Conservation (phyloP, 2,888 invertebrate species). For the Philhelius pedissequus region DNA sequence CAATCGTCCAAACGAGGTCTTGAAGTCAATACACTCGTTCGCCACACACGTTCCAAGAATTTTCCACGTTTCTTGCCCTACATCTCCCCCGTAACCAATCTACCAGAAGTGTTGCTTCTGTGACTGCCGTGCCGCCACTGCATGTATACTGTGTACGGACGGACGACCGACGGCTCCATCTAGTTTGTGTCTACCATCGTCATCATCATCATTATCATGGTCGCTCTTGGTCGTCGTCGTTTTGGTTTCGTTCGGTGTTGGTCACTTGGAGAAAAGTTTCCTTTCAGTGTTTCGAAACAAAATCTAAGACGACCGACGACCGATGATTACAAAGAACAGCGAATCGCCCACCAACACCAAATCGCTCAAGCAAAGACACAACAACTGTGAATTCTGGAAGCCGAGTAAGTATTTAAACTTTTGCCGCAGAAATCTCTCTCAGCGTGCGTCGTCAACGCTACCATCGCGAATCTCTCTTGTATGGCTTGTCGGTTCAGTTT, state of each 20-base stretch:
- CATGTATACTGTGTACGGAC: slow-evolving; percentile 12
- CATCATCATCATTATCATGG: slow-evolving; percentile 48
- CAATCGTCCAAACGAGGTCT: slow-evolving; percentile 68
- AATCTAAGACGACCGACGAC: slow-evolving; percentile 25
- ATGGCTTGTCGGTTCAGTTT: too few relatives aligned
- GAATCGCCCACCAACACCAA: slow-evolving; percentile 62
- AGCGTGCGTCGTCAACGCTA: slow-evolving; percentile 39
- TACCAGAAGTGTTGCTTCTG: slow-evolving; percentile 37
- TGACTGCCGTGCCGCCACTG: slow-evolving; percentile 38
- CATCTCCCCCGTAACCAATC: slow-evolving; percentile 57
- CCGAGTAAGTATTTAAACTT: slow-evolving; percentile 41
- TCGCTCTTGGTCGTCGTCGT: background rate
- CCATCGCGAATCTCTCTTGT: slow-evolving; percentile 36
- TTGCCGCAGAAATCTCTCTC: slow-evolving; percentile 34
- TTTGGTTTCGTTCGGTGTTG: slow-evolving; percentile 14
- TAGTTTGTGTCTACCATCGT: slow-evolving; percentile 54
- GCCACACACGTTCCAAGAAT: slow-evolving; percentile 70
- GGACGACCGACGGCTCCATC: slow-evolving; percentile 15
- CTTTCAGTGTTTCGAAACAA: slow-evolving; percentile 19
- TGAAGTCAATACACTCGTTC: slow-evolving; percentile 70
- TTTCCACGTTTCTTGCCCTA: slow-evolving; percentile 69
- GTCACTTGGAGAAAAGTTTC: slow-evolving; percentile 36
- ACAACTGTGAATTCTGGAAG: slow-evolving; percentile 49
- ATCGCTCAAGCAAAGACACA: slow-evolving; percentile 38
- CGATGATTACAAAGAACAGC: background rate